Percentiles rank a stretch among this genome's conserved stretches.
Conservation (phyloP, 1,140 invertebrate genomes). For the Bombus confusus region DNA sequence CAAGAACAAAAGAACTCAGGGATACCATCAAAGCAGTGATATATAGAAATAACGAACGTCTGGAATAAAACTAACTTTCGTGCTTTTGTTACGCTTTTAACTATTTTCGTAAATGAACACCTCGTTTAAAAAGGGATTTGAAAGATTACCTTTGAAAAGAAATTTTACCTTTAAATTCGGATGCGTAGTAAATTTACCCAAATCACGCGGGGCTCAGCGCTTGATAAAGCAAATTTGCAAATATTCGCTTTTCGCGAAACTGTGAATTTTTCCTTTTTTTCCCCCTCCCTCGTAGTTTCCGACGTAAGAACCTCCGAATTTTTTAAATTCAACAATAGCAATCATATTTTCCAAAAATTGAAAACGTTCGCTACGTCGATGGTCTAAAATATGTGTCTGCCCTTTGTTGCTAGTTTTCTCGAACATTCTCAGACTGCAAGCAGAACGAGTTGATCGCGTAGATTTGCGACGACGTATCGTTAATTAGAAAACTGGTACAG, state of each 20-base stretch:
- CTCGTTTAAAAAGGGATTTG: neutral
- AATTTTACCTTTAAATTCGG: neutral
- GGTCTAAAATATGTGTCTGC: neutral
- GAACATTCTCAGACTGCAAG: neutral
- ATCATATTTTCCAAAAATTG: neutral
- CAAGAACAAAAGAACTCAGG: neutral
- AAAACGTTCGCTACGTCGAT: neutral
- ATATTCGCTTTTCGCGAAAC: neutral
- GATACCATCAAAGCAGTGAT: neutral
- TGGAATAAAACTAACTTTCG: neutral
- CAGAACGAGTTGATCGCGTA: slow-evolving; percentile 44
- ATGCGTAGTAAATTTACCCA: neutral
- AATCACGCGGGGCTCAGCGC: neutral
- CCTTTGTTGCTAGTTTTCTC: neutral
- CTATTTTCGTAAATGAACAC: neutral
- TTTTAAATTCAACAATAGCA: neutral
- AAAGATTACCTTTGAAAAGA: no score
- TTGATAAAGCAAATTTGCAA: neutral
- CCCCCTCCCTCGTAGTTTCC: neutral
- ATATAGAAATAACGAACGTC: no score
- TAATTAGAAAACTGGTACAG: slow-evolving; percentile 51
- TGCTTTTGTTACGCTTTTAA: neutral
- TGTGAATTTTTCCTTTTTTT: neutral
- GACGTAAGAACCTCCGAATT: neutral
- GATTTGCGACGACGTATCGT: slow-evolving; percentile 55